Evolutionary conservation across 2,113 vertebrate species (phyloP).

Genomic region (Crotalus tigris): DNA sequence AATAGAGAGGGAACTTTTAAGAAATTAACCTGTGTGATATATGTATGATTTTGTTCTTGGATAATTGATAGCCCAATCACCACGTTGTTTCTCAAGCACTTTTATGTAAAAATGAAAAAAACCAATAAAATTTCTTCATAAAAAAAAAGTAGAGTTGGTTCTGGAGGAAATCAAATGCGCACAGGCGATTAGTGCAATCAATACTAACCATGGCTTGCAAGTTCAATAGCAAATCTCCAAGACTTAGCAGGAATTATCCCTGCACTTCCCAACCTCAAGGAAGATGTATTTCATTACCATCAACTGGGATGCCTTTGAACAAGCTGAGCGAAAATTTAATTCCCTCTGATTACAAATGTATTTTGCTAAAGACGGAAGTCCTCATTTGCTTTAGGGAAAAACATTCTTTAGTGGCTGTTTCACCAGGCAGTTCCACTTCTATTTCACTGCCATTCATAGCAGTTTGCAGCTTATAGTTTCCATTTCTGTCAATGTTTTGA

Average conservation of each 20-base stretch:
- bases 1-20: too few species aligned
- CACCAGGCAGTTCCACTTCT: background rate
- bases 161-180: constrained; percentile 16
- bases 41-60: too few species aligned
- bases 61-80: too few species aligned
- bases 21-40: too few species aligned
- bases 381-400: constrained; percentile 4
- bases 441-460: background rate
- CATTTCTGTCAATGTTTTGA: background rate
- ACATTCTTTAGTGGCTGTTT: background rate
- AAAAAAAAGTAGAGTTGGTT: background rate
- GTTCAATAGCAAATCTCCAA: background rate
- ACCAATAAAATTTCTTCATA: too few species aligned
- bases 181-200: constrained; percentile 13
- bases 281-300: constrained; percentile 18
- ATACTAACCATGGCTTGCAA: constrained; percentile 19
- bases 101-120: too few species aligned
- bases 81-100: too few species aligned
- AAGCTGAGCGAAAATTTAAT: constrained; percentile 8
- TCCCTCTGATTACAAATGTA: constrained; percentile 5
- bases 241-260: background rate
- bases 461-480: background rate
- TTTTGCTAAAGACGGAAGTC: constrained; percentile 12
- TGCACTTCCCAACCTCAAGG: background rate
- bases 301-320: background rate